Evolutionary conservation across 2,888 invertebrate species (phyloP).

Genomic region (Nomada ruficornis): DNA sequence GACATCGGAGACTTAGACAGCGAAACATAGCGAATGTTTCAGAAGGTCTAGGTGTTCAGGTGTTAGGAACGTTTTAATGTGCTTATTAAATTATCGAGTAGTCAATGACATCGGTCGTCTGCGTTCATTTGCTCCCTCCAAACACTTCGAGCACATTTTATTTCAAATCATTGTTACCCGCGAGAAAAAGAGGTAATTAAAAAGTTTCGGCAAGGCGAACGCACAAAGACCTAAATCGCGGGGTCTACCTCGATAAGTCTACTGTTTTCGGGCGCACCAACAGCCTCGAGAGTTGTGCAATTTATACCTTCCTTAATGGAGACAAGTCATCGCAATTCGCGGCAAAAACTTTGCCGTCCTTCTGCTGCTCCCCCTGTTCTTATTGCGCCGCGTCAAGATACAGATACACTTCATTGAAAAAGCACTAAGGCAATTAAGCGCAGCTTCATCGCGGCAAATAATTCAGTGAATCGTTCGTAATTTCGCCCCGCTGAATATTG

Average conservation of each 20-base stretch:
- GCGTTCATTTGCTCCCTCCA: background rate
- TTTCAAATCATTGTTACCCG: background rate
- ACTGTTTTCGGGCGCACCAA: slow-evolving; percentile 15
- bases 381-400: slow-evolving; percentile 11
- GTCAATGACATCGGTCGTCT: background rate
- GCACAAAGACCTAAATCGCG: slow-evolving; percentile 55
- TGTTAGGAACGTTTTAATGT: background rate
- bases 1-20: no score
- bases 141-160: background rate
- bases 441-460: slow-evolving; percentile 33
- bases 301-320: slow-evolving; percentile 64
- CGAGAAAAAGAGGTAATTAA: slow-evolving; percentile 67
- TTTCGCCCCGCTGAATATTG: slow-evolving; percentile 22
- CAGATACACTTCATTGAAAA: slow-evolving; percentile 32
- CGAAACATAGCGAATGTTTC: no score
- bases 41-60: no score
- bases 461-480: slow-evolving; percentile 23
- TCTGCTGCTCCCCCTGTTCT: slow-evolving; percentile 19
- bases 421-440: slow-evolving; percentile 48
- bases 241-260: slow-evolving; percentile 52
- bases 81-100: background rate
- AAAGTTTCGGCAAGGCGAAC: slow-evolving; percentile 73
- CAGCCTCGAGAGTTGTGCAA: slow-evolving; percentile 48
- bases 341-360: slow-evolving; percentile 58
- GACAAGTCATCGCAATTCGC: slow-evolving; percentile 64